Evolutionary conservation across 1,140 invertebrate genomes (phyloP).

Genomic region (Leptonema lineaticorne): DNA sequence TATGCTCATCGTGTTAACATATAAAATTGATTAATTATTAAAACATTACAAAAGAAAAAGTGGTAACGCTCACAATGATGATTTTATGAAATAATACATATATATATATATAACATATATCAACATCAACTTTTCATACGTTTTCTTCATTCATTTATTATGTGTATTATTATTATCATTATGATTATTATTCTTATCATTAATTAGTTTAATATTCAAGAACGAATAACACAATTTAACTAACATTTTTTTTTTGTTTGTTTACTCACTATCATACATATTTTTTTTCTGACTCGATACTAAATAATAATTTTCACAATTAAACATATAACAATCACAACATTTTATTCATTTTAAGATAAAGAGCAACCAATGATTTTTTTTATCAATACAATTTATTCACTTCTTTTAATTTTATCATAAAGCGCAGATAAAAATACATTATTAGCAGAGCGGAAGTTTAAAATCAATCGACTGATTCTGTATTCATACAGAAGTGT

Average conservation of each 20-base stretch:
- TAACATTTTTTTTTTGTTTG: background rate
- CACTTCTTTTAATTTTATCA: too few relatives aligned
- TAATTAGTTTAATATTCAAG: too few relatives aligned
- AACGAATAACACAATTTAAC: background rate
- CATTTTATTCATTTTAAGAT: background rate
- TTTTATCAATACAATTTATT: background rate
- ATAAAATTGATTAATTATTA: conserved; percentile 5
- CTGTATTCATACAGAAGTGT: too few relatives aligned
- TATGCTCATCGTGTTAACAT: too few relatives aligned
- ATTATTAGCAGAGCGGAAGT: too few relatives aligned
- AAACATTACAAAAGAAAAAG: background rate
- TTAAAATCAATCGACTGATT: too few relatives aligned
- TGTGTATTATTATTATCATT: too few relatives aligned
- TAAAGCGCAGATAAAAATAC: too few relatives aligned
- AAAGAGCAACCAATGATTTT: conserved; percentile 1
- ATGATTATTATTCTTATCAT: background rate
- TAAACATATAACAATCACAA: conserved; percentile 1
- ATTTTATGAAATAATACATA: background rate
- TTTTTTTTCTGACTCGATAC: too few relatives aligned
- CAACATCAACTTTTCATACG: background rate
- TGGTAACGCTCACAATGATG: background rate
- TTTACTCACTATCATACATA: too few relatives aligned
- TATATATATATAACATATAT: background rate
- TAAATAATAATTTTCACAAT: background rate
- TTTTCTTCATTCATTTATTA: too few relatives aligned